Conservation (phyloP, 2,113 vertebrate species). For the Pseudopipra pipra region DNA sequence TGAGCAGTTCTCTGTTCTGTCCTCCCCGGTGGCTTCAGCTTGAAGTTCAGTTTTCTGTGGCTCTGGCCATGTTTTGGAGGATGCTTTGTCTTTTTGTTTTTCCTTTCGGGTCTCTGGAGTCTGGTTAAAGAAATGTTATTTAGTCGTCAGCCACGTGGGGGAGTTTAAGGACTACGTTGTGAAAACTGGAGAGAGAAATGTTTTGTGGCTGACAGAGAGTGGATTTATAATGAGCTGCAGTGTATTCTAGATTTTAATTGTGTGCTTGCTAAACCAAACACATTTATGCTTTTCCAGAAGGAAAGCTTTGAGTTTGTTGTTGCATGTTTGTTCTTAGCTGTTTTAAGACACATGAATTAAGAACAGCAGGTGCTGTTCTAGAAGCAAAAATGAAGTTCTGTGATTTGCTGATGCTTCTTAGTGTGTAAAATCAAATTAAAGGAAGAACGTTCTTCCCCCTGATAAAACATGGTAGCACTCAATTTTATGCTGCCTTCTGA, state of each 20-base stretch:
- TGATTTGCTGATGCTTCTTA: not conserved
- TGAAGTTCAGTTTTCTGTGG: not conserved
- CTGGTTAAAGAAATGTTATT: not conserved
- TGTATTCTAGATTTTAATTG: not conserved
- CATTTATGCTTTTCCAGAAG: not conserved
- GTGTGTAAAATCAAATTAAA: not conserved
- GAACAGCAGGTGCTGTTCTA: not conserved
- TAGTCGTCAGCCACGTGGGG: slow-evolving; percentile 9
- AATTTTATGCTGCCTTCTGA: not conserved
- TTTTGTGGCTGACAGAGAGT: not conserved
- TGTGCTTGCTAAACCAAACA: not conserved
- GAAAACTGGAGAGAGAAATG: not conserved
- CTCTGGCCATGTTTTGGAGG: not conserved
- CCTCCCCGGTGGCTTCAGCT: not conserved
- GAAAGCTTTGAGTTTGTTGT: not conserved
- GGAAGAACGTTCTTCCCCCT: not conserved
- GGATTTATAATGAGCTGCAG: not conserved
- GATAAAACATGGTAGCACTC: not conserved
- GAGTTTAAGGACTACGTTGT: slow-evolving; percentile 13
- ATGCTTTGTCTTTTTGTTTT: not conserved
- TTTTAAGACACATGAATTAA: not conserved
- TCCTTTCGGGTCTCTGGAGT: not conserved
- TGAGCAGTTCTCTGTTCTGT: not conserved
- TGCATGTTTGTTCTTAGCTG: not conserved
- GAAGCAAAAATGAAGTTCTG: not conserved